Evolutionary conservation across 2,113 vertebrate genomes (phyloP).

Genomic region (Aptenodytes forsteri): DNA sequence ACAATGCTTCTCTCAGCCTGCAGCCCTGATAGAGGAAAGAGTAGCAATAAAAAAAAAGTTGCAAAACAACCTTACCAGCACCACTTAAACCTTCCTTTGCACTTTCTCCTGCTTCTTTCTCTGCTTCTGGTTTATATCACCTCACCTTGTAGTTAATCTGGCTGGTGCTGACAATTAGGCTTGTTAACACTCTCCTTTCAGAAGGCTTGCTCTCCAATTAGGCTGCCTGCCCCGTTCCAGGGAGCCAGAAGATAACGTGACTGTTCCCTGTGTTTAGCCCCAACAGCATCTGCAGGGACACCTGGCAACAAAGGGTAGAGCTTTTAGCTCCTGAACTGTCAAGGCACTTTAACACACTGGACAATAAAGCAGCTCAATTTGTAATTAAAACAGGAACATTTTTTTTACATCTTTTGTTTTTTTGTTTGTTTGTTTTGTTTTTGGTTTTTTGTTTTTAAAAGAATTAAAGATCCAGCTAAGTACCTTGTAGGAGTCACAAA

Average conservation of each 20-base stretch:
- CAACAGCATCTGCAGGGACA: neutral
- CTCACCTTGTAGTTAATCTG: neutral
- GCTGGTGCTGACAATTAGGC: constrained; percentile 6
- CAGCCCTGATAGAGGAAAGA: neutral
- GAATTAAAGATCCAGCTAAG: neutral
- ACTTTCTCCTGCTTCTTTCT: neutral
- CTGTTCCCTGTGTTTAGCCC: neutral
- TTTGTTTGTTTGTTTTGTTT: no score
- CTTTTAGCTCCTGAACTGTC: neutral
- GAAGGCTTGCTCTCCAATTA: neutral
- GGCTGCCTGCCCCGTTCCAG: neutral
- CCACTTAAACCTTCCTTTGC: neutral
- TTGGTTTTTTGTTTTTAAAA: neutral
- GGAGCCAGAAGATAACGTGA: neutral
- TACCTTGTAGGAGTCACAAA: neutral
- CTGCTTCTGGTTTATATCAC: neutral
- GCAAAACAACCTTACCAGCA: neutral
- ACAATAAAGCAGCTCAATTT: neutral
- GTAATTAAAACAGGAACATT: neutral
- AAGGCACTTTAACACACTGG: neutral
- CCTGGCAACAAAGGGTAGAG: neutral
- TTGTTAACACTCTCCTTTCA: constrained; percentile 10
- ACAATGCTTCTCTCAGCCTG: neutral
- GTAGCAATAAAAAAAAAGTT: neutral
- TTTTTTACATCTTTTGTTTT: neutral